Evolutionary conservation across 2,113 vertebrate genomes (phyloP).

Genomic region (Myiozetetes cayanensis): DNA sequence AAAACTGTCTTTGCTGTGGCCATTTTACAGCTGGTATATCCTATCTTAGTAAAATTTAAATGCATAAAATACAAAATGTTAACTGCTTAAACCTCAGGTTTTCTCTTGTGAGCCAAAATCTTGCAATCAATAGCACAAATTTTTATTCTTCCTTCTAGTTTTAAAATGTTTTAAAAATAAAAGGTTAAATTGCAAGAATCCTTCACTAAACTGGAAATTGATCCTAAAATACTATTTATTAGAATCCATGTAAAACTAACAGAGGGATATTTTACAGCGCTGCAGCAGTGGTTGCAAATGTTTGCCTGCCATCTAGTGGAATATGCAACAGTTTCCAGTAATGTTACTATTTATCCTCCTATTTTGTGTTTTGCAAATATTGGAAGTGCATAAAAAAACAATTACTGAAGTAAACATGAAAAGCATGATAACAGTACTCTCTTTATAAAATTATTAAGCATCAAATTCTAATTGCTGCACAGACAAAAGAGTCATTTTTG

Average conservation of each 20-base stretch:
- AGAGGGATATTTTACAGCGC: background rate
- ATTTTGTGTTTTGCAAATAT: background rate
- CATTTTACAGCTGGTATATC: background rate
- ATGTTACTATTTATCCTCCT: background rate
- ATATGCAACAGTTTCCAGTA: background rate
- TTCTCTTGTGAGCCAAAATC: background rate
- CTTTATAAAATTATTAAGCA: background rate
- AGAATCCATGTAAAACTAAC: conserved; percentile 31
- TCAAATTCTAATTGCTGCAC: background rate
- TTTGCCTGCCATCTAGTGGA: conserved; percentile 83
- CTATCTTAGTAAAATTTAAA: background rate
- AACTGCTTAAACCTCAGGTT: background rate
- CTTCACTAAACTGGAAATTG: conserved; percentile 63
- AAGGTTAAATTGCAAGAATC: conserved; percentile 54
- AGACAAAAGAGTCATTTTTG: background rate
- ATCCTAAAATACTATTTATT: conserved; percentile 46
- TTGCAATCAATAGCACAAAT: background rate
- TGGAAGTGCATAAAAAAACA: background rate
- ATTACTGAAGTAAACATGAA: background rate
- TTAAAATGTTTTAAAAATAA: conserved; percentile 48
- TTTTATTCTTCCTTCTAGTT: conserved; percentile 33
- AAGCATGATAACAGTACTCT: background rate
- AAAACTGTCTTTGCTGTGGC: background rate
- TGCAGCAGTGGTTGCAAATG: conserved; percentile 48
- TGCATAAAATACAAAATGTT: background rate